These are phyloP conservation scores for Pentalonia nigronervosa DNA, from an alignment of 1,140 invertebrate species.

Conservation along the genomic window DNA sequence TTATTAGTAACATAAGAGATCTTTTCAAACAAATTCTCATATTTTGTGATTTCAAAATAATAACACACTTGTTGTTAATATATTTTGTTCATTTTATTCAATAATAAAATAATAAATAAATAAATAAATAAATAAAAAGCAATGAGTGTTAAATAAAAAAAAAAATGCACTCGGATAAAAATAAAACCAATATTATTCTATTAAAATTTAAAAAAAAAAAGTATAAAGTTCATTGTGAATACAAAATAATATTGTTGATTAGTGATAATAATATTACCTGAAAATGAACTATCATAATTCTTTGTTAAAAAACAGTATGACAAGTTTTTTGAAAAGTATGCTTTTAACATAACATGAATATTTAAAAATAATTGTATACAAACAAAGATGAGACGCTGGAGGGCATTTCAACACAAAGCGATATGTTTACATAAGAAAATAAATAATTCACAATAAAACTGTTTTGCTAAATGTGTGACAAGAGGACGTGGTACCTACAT, in stretches of 20 bases:
- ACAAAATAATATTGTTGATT: background rate
- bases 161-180: background rate
- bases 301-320: background rate
- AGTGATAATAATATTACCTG: background rate
- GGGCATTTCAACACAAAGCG: background rate
- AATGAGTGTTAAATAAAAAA: background rate
- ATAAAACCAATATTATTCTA: background rate
- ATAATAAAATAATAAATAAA: background rate
- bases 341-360: background rate
- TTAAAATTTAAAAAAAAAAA: background rate
- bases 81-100: background rate
- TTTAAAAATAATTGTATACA: background rate
- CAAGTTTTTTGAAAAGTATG: background rate
- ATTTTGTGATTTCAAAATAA: background rate
- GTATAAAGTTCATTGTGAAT: background rate
- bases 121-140: background rate
- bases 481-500: background rate
- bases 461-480: background rate
- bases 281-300: background rate
- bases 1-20: too few relatives aligned
- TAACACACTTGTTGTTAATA: background rate
- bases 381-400: background rate
- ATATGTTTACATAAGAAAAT: background rate
- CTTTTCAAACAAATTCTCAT: too few relatives aligned
- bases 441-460: background rate